phyloP scores from a whole-genome alignment of 2,797 vertebrate genomes.

The Catostomus latipinnis region DNA sequence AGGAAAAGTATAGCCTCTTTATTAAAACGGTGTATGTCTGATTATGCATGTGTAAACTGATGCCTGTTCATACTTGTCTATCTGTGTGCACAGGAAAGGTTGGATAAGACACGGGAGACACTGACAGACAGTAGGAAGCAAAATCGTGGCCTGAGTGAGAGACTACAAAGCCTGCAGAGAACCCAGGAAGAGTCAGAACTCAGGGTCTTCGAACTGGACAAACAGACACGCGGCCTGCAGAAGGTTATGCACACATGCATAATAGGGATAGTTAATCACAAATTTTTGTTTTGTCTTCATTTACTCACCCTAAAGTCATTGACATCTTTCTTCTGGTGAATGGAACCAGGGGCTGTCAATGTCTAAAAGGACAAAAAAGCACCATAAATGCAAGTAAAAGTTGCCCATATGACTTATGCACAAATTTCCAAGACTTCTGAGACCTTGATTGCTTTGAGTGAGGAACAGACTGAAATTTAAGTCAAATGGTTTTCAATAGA shows the following conservation, averaged over 20 bases:
- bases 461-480: too few species aligned
- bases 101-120: constrained; percentile 73
- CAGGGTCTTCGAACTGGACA: constrained; percentile 72
- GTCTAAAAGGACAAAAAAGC: too few species aligned
- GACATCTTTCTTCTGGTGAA: too few species aligned
- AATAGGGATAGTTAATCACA: background rate
- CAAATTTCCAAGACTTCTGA: too few species aligned
- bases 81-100: constrained; percentile 71
- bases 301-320: too few species aligned
- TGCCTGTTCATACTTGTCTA: constrained; percentile 30
- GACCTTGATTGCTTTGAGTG: too few species aligned
- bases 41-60: constrained; percentile 35
- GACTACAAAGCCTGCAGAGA: constrained; percentile 70
- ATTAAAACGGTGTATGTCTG: constrained; percentile 10
- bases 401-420: too few species aligned
- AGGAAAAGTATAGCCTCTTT: constrained; percentile 15
- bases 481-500: background rate
- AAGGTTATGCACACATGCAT: constrained; percentile 69
- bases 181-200: constrained; percentile 69
- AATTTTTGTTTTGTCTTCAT: background rate
- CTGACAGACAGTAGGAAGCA: constrained; percentile 78
- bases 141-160: constrained; percentile 72
- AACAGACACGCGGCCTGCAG: constrained; percentile 65
- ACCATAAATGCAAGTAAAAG: too few species aligned
- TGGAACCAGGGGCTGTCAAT: too few species aligned